Conservation (phyloP, 2,797 vertebrate species). For the Xenopus petersii region DNA sequence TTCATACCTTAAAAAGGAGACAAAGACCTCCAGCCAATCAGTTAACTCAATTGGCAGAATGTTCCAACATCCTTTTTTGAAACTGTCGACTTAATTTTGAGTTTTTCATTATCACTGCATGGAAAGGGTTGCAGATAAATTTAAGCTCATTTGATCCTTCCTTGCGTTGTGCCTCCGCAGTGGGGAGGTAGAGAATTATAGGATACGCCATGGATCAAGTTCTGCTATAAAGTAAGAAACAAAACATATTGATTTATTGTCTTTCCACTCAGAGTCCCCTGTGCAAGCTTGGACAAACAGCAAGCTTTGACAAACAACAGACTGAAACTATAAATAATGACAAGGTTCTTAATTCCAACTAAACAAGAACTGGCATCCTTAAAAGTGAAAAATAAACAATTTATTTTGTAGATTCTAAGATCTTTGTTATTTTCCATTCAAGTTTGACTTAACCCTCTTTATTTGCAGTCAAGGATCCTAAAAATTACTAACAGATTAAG, state of each 20-base stretch:
- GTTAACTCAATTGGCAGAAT: conserved; percentile 39
- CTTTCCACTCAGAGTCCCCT: not conserved
- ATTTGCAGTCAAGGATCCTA: not conserved
- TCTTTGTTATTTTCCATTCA: not conserved
- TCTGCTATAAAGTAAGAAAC: not conserved
- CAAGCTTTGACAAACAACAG: not conserved
- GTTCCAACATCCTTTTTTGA: conserved; percentile 21
- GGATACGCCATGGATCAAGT: not conserved
- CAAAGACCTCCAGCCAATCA: conserved; percentile 38
- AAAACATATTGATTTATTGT: conserved; percentile 2
- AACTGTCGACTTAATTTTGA: conserved; percentile 20
- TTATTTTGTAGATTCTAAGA: not conserved
- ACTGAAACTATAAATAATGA: not conserved
- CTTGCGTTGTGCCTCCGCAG: conserved; percentile 4
- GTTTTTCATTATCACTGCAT: conserved; percentile 27
- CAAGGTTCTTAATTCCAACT: not conserved
- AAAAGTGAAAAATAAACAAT: not conserved
- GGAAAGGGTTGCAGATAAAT: conserved; percentile 6
- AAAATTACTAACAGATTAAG: no score
- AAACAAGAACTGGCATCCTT: conserved; percentile 1
- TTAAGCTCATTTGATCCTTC: conserved; percentile 6
- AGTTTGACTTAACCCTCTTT: not conserved
- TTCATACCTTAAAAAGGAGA: conserved; percentile 49
- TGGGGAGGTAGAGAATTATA: not conserved
- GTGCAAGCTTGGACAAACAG: not conserved